Base-by-base conservation (phyloP, 2,797 vertebrate genomes). In the Clarias platycephalus region DNA sequence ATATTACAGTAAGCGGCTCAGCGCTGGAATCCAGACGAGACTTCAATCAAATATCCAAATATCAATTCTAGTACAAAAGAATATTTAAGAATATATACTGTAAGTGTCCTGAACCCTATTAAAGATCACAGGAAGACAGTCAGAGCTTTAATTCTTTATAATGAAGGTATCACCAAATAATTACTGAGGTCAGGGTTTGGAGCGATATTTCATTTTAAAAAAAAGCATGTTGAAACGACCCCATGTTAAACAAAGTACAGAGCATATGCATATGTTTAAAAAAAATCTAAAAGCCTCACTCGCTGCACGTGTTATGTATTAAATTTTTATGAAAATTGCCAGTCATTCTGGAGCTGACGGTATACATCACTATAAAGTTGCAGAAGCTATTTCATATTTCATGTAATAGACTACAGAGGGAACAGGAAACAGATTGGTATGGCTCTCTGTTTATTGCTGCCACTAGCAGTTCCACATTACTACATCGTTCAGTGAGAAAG, bases 391-490 rank as follows among this genome's bases (percentile, higher is more conserved):
- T 80, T 79, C 24, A 26, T 63, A 20, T 80, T 80, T 64, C n/a
- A 28, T 80, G 60, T 64, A 64, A 44, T 44, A 80, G 55, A 77
- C 75, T 77, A 60, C 75, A 60, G 12, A 49, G 37, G 24, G 60
- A 80, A 44, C 4, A 44, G 62, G n/a, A 80, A 64, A 28, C 37
- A 64, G 20, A 80, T 80, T 28, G 18, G 4, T 34, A 77, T 34
- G 60, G 60, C 49, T 68, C 85, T 86, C 70, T 84, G 86, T 64
- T 72, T 58, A 57, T 22, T 68, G 62, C 83, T 81, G 74, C 68
- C 76, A 83, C 44, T 55, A 77, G 76, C 71, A 67, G 78, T 83
- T 71, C 67, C 82, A 80, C 78, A 34, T 84, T 82, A 79, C 60
- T 31, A 75, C 84, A 74, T 67, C 53, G 24, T 68, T 76, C 28